phyloP scores from a whole-genome alignment of 2,113 vertebrate species.

The Stigmatopora argus region DNA sequence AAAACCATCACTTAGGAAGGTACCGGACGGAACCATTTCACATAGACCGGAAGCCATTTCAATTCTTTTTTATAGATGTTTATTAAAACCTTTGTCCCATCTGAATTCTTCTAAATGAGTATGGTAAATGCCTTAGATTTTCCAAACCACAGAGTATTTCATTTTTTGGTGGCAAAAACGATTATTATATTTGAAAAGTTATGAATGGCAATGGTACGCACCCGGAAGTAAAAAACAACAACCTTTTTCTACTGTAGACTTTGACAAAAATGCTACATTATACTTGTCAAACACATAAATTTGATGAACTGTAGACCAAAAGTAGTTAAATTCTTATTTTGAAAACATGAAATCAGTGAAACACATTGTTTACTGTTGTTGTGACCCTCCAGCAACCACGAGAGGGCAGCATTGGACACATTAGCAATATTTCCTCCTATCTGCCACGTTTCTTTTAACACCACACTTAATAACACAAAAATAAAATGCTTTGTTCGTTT shows the following conservation, averaged over 20 bases:
- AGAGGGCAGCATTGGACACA: constrained; percentile 35
- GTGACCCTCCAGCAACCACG: constrained; percentile 10
- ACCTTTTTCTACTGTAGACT: neutral
- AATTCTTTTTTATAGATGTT: neutral
- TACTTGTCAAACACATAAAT: neutral
- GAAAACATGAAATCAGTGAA: too few relatives aligned
- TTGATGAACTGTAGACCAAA: neutral
- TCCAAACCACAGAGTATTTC: neutral
- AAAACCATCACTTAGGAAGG: neutral
- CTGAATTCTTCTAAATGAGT: neutral
- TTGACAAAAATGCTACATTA: neutral
- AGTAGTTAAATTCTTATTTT: neutral
- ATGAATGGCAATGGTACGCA: too few relatives aligned
- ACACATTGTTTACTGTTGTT: neutral
- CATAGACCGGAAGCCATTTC: neutral
- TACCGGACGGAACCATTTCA: constrained; percentile 16
- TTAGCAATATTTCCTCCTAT: neutral
- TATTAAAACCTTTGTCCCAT: neutral
- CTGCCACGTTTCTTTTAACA: too few relatives aligned
- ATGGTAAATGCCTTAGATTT: too few relatives aligned
- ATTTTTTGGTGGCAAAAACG: neutral
- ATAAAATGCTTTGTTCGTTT: neutral
- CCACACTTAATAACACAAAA: too few relatives aligned
- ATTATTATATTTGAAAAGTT: neutral
- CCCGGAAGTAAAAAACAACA: neutral